A percentile compares a stretch with the other conserved stretches of the same genome.
Evolutionary conservation across 2,888 invertebrate species (phyloP).

Genomic region (Tetramorium bicarinatum): DNA sequence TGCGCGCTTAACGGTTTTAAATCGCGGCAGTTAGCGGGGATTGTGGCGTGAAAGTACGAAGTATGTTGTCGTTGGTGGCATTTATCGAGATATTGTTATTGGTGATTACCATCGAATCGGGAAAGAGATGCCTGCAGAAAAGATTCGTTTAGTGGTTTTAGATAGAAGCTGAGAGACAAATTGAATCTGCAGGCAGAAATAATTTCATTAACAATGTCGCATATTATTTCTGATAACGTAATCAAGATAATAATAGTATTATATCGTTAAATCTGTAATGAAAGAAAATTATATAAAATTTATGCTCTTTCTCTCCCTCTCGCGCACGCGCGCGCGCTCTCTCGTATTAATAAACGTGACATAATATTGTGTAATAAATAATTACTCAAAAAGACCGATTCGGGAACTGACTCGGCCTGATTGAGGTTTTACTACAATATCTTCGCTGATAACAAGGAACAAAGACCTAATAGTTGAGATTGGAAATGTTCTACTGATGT

Average conservation of each 20-base stretch:
- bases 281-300: neutral
- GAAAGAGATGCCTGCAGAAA: slow-evolving; percentile 9
- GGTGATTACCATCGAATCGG: slow-evolving; percentile 5
- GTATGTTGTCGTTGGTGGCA: slow-evolving; percentile 15
- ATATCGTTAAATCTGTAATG: neutral
- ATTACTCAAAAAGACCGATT: slow-evolving; percentile 17
- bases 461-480: slow-evolving; percentile 45
- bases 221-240: slow-evolving; percentile 13
- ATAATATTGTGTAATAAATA: slow-evolving; percentile 2
- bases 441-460: slow-evolving; percentile 37
- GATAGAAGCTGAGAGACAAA: slow-evolving; percentile 9
- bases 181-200: slow-evolving; percentile 35
- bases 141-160: slow-evolving; percentile 34
- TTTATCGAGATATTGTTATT: slow-evolving; percentile 26
- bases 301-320: neutral
- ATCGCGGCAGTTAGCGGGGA: slow-evolving; percentile 40
- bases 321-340: too few relatives aligned
- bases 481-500: slow-evolving; percentile 48
- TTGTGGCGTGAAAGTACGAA: neutral
- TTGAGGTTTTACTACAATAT: slow-evolving; percentile 21
- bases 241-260: slow-evolving; percentile 12
- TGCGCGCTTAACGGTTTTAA: slow-evolving; percentile 47
- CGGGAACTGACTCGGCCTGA: neutral
- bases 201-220: slow-evolving; percentile 15
- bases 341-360: neutral